Percentiles rank a stretch among this genome's conserved stretches.
These are phyloP conservation scores for Emys orbicularis DNA, from an alignment of 2,797 vertebrate species.

Conservation along the genomic window DNA sequence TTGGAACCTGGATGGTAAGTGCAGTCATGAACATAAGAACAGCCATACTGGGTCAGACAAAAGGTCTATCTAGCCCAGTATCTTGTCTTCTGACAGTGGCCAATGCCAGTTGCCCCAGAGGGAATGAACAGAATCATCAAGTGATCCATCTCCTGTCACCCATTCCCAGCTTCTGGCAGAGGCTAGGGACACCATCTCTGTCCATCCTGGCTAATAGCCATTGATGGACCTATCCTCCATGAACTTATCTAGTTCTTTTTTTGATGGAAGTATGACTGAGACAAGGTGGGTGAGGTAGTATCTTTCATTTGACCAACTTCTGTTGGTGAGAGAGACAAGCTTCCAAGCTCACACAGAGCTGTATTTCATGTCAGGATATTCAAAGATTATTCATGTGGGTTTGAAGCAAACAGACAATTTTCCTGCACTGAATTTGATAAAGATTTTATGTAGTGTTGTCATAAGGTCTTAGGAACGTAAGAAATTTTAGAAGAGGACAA, in stretches of 20 bases:
- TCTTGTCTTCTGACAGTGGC: no score
- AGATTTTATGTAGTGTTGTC: background rate
- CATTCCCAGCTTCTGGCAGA: no score
- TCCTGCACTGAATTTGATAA: background rate
- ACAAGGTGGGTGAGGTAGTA: background rate
- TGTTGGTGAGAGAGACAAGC: background rate
- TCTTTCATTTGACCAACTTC: background rate
- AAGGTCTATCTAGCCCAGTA: no score
- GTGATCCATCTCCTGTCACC: no score
- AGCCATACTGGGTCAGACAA: no score
- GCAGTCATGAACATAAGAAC: background rate
- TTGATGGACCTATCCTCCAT: no score
- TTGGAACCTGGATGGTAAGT: background rate
- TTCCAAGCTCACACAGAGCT: background rate
- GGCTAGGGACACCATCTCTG: no score
- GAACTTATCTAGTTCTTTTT: no score
- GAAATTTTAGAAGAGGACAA: background rate
- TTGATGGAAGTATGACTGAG: background rate
- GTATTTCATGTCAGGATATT: background rate
- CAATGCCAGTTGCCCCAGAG: no score
- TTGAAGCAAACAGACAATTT: conserved; percentile 1
- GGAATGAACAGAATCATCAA: no score
- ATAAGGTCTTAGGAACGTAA: background rate
- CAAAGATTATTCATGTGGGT: background rate
- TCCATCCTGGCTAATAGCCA: no score